Percentiles rank a stretch among this genome's conserved stretches.
phyloP scores from a whole-genome alignment of 2,888 invertebrate species.

The Pyrrhosoma nymphula region DNA sequence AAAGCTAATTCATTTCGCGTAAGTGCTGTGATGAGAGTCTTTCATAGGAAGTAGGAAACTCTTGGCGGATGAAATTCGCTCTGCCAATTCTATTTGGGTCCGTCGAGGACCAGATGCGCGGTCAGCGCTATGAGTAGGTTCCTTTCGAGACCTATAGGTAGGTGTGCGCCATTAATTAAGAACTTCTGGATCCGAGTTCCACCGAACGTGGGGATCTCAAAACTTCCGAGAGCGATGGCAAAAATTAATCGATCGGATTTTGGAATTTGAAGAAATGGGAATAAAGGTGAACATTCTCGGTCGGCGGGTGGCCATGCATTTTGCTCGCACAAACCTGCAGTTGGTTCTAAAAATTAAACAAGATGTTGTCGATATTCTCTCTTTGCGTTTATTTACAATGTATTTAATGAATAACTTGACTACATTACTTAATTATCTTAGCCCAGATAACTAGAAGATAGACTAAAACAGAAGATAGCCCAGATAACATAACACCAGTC shows the following conservation, averaged over 20 bases:
- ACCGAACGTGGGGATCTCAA: background rate
- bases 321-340: too few species aligned
- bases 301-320: too few species aligned
- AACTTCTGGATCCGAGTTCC: background rate
- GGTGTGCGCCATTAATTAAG: background rate
- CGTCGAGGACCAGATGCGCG: background rate
- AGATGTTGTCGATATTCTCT: too few species aligned
- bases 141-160: background rate
- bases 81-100: background rate
- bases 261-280: background rate
- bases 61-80: background rate
- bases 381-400: too few species aligned
- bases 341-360: too few species aligned
- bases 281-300: too few species aligned
- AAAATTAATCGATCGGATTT: background rate
- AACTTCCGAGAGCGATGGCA: background rate
- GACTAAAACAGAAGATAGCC: too few species aligned
- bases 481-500: too few species aligned
- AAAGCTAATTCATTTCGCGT: background rate
- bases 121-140: background rate
- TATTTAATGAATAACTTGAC: too few species aligned
- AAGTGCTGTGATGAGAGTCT: background rate
- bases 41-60: background rate
- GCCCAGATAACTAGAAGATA: too few species aligned
- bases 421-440: too few species aligned